Evolutionary conservation across 1,140 invertebrate species (phyloP).

Genomic region (Nephotettix cincticeps): DNA sequence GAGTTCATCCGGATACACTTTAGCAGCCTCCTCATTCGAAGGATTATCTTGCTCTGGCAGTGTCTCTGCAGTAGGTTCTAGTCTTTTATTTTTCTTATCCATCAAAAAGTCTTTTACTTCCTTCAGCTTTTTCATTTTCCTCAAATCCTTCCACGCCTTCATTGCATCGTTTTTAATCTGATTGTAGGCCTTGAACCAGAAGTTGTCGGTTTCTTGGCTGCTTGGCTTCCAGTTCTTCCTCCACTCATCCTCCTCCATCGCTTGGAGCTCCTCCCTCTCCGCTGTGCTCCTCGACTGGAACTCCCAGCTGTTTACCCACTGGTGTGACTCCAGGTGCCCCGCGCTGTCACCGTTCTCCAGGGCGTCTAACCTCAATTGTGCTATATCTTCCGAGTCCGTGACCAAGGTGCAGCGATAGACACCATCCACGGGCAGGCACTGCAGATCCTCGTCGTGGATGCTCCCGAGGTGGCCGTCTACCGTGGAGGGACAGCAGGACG

Average conservation of each 20-base stretch:
- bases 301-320: not conserved
- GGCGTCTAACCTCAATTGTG: not conserved
- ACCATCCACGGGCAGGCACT: too few relatives aligned
- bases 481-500: too few relatives aligned
- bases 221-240: not conserved
- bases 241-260: not conserved
- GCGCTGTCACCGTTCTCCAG: not conserved
- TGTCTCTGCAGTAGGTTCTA: not conserved
- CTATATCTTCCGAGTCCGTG: too few relatives aligned
- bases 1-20: too few relatives aligned
- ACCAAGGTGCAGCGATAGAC: too few relatives aligned
- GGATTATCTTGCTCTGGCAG: too few relatives aligned
- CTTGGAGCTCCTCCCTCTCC: not conserved
- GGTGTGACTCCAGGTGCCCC: not conserved
- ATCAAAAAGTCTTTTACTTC: not conserved
- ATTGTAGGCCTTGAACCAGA: too few relatives aligned
- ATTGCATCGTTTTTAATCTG: too few relatives aligned
- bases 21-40: too few relatives aligned
- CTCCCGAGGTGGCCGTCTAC: too few relatives aligned
- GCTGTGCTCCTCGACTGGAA: not conserved
- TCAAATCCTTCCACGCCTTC: not conserved
- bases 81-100: conserved; percentile 1
- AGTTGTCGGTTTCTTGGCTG: not conserved
- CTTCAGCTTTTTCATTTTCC: conserved; percentile 1
- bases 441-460: too few relatives aligned